phyloP scores from a whole-genome alignment of 2,797 vertebrate genomes.

The Epinephelus awoara region DNA sequence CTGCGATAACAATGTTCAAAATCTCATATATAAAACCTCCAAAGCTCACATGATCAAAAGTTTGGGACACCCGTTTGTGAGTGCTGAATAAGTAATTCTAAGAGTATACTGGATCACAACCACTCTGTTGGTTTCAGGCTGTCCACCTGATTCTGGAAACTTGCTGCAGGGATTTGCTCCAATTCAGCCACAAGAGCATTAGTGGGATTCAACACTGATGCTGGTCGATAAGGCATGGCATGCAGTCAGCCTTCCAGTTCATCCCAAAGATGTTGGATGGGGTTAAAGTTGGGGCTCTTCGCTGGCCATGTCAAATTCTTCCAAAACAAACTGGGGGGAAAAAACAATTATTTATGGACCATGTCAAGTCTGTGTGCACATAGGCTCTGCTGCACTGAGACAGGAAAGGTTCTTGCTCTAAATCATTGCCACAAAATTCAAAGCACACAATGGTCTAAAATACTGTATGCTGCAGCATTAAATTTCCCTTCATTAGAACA shows the following conservation, averaged over 20 bases:
- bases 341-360: background rate
- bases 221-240: background rate
- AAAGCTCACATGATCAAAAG: background rate
- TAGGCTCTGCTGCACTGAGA: background rate
- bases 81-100: background rate
- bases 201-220: background rate
- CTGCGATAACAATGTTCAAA: no score
- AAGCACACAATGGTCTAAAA: background rate
- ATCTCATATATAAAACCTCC: no score
- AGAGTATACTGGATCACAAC: background rate
- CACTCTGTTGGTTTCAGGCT: background rate
- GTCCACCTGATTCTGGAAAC: background rate
- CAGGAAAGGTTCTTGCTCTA: background rate
- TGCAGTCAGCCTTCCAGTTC: background rate
- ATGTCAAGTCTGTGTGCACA: background rate
- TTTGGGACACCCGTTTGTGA: background rate
- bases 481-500: background rate
- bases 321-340: background rate
- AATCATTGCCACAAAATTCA: background rate
- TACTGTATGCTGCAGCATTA: background rate
- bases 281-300: background rate
- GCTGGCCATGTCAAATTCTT: conserved; percentile 2
- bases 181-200: background rate
- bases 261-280: conserved; percentile 2
- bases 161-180: background rate